These are phyloP conservation scores for Hafferia zeledoni DNA, from an alignment of 2,797 vertebrate species.

Conservation along the genomic window DNA sequence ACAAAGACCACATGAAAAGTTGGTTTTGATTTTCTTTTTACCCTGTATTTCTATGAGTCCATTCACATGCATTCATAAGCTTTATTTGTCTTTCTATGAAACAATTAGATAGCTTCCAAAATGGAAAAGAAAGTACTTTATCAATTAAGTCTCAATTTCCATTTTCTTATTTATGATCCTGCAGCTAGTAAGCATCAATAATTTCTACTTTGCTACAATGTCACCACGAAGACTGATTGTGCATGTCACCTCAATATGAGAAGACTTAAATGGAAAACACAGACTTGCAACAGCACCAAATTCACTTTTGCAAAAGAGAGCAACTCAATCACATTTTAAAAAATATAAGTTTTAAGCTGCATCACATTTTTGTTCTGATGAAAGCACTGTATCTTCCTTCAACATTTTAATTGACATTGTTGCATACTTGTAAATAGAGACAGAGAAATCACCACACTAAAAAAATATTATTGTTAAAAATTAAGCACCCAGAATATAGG, in stretches of 20 bases:
- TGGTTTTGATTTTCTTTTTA: background rate
- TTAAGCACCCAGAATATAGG: background rate
- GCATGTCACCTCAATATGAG: conserved; percentile 84
- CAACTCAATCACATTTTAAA: conserved; percentile 31
- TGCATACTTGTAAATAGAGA: background rate
- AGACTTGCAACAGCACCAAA: conserved; percentile 84
- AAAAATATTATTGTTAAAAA: background rate
- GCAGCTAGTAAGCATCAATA: conserved; percentile 88
- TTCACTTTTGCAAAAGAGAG: conserved; percentile 75
- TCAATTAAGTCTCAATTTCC: conserved; percentile 92
- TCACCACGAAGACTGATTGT: conserved; percentile 91
- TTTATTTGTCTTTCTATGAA: conserved; percentile 25
- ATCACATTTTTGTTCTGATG: background rate
- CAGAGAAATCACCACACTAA: background rate
- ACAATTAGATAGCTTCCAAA: conserved; percentile 65
- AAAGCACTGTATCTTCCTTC: background rate
- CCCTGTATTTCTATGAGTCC: background rate
- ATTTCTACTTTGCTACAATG: conserved; percentile 87
- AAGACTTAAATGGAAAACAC: conserved; percentile 91
- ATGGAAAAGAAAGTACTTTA: conserved; percentile 83
- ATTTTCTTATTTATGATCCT: conserved; percentile 90
- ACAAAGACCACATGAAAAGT: conserved; percentile 24
- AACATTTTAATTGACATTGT: background rate
- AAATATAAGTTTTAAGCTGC: conserved; percentile 12
- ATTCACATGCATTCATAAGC: background rate